A percentile compares a stretch with the other conserved stretches of the same genome.
These are phyloP conservation scores for Zhuqinia jingwanae DNA, from an alignment of 2,888 invertebrate genomes.

Conservation along the genomic window DNA sequence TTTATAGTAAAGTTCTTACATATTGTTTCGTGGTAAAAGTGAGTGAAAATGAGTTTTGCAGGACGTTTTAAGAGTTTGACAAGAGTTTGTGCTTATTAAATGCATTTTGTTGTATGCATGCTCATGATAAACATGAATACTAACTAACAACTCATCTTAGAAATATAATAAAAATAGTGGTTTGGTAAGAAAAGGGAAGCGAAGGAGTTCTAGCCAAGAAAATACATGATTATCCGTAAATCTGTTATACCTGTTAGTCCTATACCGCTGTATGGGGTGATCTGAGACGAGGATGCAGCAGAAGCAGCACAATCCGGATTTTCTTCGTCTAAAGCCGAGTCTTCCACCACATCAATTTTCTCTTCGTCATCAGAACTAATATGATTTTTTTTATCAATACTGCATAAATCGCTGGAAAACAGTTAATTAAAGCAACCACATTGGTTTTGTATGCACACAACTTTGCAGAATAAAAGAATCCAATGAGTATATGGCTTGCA, in stretches of 20 bases:
- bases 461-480: too few species aligned
- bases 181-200: not conserved
- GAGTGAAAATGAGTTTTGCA: too few species aligned
- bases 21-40: too few species aligned
- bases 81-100: too few species aligned
- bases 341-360: conserved; percentile 28
- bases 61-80: too few species aligned
- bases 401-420: conserved; percentile 26
- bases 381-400: conserved; percentile 6
- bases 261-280: conserved; percentile 7
- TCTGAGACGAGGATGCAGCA: not conserved
- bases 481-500: not conserved
- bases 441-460: not conserved
- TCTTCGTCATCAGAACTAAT: conserved; percentile 5
- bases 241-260: not conserved
- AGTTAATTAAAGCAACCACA: too few species aligned
- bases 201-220: not conserved
- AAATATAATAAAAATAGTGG: too few species aligned
- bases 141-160: too few species aligned
- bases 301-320: not conserved
- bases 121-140: too few species aligned
- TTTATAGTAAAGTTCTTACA: too few species aligned
- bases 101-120: too few species aligned
- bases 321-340: not conserved
- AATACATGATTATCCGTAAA: not conserved